These are phyloP conservation scores for Sebastes kiyomatsui DNA, from an alignment of 2,797 vertebrate genomes.

Conservation along the genomic window DNA sequence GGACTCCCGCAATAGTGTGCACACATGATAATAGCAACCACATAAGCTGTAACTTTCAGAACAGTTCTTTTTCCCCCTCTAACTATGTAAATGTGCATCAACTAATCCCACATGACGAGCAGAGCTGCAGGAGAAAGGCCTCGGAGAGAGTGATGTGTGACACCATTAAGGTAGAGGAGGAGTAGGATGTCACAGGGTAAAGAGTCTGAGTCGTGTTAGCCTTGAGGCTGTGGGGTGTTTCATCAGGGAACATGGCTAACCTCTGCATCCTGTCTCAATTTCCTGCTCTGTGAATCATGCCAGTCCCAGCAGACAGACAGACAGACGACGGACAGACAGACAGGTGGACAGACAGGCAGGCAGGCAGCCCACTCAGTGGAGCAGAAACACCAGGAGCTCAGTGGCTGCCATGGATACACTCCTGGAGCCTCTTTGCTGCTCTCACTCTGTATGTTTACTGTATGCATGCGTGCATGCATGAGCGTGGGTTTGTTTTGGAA, in stretches of 20 bases:
- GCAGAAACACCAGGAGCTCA: slow-evolving; percentile 74
- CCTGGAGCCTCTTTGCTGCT: slow-evolving; percentile 61
- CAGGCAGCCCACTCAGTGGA: slow-evolving; percentile 72
- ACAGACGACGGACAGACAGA: slow-evolving; percentile 18
- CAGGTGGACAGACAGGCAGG: slow-evolving; percentile 24
- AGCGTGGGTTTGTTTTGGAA: slow-evolving; percentile 47
- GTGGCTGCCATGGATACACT: slow-evolving; percentile 79
- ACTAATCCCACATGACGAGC: slow-evolving; percentile 6
- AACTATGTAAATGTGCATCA: slow-evolving; percentile 13
- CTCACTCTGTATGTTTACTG: slow-evolving; percentile 57
- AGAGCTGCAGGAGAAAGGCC: slow-evolving; percentile 14
- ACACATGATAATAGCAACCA: slow-evolving; percentile 1
- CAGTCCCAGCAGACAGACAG: slow-evolving; percentile 60
- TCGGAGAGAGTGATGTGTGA: slow-evolving; percentile 29
- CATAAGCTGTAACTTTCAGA: neutral
- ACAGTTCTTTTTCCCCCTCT: neutral
- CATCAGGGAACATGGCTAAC: slow-evolving; percentile 56
- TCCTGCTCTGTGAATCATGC: slow-evolving; percentile 73
- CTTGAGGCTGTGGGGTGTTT: slow-evolving; percentile 35
- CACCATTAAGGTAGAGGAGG: slow-evolving; percentile 35
- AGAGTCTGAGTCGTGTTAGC: slow-evolving; percentile 26
- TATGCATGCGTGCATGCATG: slow-evolving; percentile 55
- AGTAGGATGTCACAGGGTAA: slow-evolving; percentile 30
- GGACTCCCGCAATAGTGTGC: neutral
- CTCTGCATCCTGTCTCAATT: slow-evolving; percentile 69